Conservation (phyloP, 2,797 vertebrate genomes). For the Urophycis tenuis region DNA sequence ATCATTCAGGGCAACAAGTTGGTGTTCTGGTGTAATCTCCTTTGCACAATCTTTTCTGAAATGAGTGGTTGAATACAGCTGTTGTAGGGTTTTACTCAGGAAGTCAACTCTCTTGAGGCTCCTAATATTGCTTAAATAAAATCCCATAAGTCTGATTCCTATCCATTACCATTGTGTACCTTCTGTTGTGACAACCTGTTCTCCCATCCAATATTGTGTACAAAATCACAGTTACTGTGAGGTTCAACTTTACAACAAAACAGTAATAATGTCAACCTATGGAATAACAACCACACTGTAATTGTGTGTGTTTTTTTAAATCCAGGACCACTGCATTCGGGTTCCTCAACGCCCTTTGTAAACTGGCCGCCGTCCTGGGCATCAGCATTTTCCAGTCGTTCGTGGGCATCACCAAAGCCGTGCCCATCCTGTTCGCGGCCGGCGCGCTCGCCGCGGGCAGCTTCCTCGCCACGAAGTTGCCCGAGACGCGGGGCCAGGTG, state of each 20-base stretch:
- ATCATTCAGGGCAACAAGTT: no score
- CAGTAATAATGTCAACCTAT: background rate
- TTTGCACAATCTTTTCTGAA: no score
- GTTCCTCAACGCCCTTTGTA: constrained; percentile 92
- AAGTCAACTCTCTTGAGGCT: background rate
- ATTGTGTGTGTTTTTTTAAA: constrained; percentile 19
- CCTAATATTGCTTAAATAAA: background rate
- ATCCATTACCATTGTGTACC: background rate
- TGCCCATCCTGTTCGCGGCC: constrained; percentile 89
- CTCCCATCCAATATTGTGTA: background rate
- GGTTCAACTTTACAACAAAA: no score
- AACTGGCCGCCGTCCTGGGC: constrained; percentile 90
- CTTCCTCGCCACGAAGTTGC: constrained; percentile 89
- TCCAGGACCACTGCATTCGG: constrained; percentile 90
- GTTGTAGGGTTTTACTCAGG: background rate
- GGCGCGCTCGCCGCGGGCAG: constrained; percentile 86
- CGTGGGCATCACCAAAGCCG: constrained; percentile 91
- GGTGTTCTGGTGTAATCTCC: no score
- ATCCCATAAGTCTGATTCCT: background rate
- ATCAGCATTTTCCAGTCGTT: constrained; percentile 98
- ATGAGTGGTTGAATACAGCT: no score
- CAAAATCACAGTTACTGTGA: background rate
- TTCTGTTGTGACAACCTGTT: background rate
- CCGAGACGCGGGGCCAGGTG: constrained; percentile 90
- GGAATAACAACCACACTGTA: background rate